These are phyloP conservation scores for Ceratina australensis DNA, from an alignment of 1,140 invertebrate genomes.

Conservation along the genomic window DNA sequence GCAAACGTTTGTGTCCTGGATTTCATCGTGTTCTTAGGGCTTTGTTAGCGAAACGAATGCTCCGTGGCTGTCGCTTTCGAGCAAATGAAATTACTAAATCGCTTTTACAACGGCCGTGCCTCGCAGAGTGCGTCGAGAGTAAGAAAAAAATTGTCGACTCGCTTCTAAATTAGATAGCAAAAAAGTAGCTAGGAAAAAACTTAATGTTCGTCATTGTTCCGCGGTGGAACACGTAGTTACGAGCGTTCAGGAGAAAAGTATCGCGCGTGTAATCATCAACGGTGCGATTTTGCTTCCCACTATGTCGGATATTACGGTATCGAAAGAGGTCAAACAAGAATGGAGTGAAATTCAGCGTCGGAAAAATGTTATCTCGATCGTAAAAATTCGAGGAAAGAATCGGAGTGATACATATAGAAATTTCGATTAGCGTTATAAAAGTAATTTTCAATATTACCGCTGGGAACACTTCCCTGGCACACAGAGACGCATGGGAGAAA, in stretches of 20 bases:
- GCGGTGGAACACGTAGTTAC: neutral
- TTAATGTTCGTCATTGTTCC: conserved; percentile 6
- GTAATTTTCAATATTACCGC: too few relatives aligned
- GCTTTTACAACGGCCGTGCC: neutral
- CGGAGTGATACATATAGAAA: too few relatives aligned
- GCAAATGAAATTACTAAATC: conserved; percentile 24
- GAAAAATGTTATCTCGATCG: too few relatives aligned
- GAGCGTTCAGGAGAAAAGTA: conserved; percentile 1
- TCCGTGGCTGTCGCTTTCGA: conserved; percentile 1
- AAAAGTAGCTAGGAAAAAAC: conserved; percentile 8
- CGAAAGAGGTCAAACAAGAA: neutral
- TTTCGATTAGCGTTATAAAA: too few relatives aligned
- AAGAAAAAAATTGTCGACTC: neutral
- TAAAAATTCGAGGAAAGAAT: too few relatives aligned
- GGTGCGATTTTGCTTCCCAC: conserved; percentile 25
- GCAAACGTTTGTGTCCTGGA: conserved; percentile 11
- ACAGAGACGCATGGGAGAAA: too few relatives aligned
- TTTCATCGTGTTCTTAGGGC: neutral
- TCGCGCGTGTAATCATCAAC: conserved; percentile 40
- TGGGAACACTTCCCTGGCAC: too few relatives aligned
- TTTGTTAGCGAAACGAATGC: conserved; percentile 7
- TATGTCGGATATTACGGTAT: too few relatives aligned
- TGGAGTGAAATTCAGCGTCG: too few relatives aligned
- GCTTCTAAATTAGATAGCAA: neutral
- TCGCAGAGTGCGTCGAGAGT: neutral